Conservation (phyloP, 1,140 invertebrate species). For the Lithobius niger region DNA sequence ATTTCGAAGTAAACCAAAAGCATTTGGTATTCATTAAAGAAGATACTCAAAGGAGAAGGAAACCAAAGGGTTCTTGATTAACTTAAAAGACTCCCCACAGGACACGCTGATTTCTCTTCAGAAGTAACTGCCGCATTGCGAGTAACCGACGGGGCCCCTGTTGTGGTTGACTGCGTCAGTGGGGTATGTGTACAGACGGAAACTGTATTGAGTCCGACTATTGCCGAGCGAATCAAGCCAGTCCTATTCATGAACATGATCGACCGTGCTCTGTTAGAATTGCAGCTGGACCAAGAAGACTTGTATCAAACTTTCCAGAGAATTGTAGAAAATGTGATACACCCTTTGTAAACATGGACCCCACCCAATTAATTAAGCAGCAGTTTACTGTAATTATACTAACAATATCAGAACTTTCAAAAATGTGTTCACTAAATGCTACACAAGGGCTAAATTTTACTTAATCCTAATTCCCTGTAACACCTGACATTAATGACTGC, state of each 20-base stretch:
- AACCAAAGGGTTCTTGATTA: constrained; percentile 94
- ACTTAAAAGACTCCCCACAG: constrained; percentile 54
- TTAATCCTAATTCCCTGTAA: too few relatives aligned
- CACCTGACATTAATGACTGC: too few relatives aligned
- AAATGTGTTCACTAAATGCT: too few relatives aligned
- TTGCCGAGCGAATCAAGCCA: constrained; percentile 47
- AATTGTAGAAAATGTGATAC: constrained; percentile 78
- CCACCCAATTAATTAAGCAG: too few relatives aligned
- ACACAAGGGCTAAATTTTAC: too few relatives aligned
- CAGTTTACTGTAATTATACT: too few relatives aligned
- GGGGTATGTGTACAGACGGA: constrained; percentile 50
- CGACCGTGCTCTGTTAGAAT: constrained; percentile 43
- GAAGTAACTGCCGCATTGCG: constrained; percentile 47
- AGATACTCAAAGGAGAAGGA: constrained; percentile 74
- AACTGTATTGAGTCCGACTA: constrained; percentile 47
- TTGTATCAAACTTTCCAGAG: constrained; percentile 46
- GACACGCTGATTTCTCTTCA: constrained; percentile 47
- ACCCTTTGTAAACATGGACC: too few relatives aligned
- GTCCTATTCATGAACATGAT: constrained; percentile 51
- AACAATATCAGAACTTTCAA: too few relatives aligned
- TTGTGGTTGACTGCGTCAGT: constrained; percentile 47
- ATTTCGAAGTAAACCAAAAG: constrained; percentile 85
- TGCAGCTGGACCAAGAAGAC: constrained; percentile 72
- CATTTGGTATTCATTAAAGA: constrained; percentile 81
- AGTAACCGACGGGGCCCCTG: constrained; percentile 48